Conservation (phyloP, 2,113 vertebrate species). For the Nycticebus coucang region DNA sequence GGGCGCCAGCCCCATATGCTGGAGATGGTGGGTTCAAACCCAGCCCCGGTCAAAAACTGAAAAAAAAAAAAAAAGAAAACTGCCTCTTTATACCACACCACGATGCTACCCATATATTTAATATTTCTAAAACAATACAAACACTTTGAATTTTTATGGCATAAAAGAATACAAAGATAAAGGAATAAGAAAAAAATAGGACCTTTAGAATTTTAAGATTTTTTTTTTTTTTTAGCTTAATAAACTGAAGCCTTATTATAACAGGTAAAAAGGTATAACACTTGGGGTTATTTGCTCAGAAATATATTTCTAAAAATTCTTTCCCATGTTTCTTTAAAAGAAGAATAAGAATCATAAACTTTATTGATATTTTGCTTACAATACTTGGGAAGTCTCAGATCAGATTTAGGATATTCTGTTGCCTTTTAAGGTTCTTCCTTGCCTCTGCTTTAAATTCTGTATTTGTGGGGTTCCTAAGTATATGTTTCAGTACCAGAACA, state of each 20-base stretch:
- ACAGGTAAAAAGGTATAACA: neutral
- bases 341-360: neutral
- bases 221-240: neutral
- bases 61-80: neutral
- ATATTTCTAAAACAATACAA: neutral
- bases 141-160: neutral
- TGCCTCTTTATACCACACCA: neutral
- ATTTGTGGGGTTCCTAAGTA: neutral
- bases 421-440: neutral
- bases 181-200: neutral
- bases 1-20: too few species aligned
- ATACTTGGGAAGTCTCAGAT: neutral
- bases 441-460: neutral
- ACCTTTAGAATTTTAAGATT: neutral
- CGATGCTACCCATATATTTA: neutral
- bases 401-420: neutral
- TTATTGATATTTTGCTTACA: constrained; percentile 36
- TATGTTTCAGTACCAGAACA: neutral
- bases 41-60: too few species aligned
- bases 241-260: constrained; percentile 8
- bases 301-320: neutral
- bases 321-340: neutral
- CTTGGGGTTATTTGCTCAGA: neutral
- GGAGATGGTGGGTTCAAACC: too few species aligned
- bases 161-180: neutral